Conservation (phyloP, 2,797 vertebrate species). For the Falco berigora region DNA sequence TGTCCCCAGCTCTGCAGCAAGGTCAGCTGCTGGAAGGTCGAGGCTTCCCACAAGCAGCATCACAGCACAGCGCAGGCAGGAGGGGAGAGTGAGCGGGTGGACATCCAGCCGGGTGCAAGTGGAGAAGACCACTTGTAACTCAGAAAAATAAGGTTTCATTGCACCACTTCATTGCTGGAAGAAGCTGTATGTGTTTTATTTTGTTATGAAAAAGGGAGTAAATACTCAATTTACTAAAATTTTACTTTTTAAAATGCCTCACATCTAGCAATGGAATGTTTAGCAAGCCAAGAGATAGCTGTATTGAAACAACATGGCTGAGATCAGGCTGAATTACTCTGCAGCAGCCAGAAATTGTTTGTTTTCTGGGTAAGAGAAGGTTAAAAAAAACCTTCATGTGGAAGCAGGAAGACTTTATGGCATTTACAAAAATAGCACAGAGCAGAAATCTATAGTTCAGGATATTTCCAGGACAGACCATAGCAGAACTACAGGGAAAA, state of each 20-base stretch:
- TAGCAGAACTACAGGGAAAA: background rate
- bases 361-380: background rate
- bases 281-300: background rate
- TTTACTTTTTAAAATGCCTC: background rate
- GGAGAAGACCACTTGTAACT: background rate
- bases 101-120: background rate
- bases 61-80: fast-evolving
- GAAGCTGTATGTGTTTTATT: background rate
- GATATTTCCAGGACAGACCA: background rate
- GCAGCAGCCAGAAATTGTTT: background rate
- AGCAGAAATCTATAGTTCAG: background rate
- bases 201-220: background rate
- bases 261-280: background rate
- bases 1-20: background rate
- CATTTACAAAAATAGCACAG: background rate
- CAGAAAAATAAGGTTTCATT: background rate
- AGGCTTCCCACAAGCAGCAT: background rate
- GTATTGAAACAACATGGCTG: background rate
- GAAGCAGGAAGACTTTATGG: background rate
- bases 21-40: background rate
- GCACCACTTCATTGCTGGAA: background rate
- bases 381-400: background rate
- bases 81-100: fast-evolving
- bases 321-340: background rate
- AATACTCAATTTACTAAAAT: background rate